phyloP scores from a whole-genome alignment of 2,113 vertebrate genomes.

The Fulica atra region DNA sequence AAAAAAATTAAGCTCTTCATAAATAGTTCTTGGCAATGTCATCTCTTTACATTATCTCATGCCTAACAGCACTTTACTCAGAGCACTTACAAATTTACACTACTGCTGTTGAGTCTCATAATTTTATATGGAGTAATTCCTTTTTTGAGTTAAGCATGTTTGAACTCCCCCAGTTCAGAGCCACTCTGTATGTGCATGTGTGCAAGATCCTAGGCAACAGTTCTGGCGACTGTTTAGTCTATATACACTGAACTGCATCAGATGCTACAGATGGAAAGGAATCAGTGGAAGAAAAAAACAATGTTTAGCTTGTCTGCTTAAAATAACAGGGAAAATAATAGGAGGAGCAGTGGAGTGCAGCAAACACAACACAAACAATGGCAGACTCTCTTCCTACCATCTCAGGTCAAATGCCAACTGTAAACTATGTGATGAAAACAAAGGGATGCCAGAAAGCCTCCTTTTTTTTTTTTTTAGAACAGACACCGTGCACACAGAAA shows the following conservation, averaged over 20 bases:
- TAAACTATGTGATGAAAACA: slow-evolving; percentile 55
- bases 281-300: slow-evolving; percentile 22
- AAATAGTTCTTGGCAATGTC: slow-evolving; percentile 81
- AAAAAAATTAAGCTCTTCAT: slow-evolving; percentile 82
- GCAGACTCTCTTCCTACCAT: slow-evolving; percentile 12
- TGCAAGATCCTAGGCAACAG: background rate
- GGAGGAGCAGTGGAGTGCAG: background rate
- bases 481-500: background rate
- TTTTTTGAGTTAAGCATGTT: slow-evolving; percentile 51
- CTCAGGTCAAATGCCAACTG: slow-evolving; percentile 58
- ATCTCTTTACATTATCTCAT: slow-evolving; percentile 76
- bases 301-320: slow-evolving; percentile 25
- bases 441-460: slow-evolving; percentile 37
- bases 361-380: slow-evolving; percentile 3
- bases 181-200: background rate
- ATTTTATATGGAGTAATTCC: slow-evolving; percentile 68
- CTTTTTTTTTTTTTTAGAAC: background rate
- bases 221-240: background rate
- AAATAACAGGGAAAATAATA: slow-evolving; percentile 23
- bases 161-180: slow-evolving; percentile 8
- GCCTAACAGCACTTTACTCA: slow-evolving; percentile 72
- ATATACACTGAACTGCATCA: background rate
- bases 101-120: slow-evolving; percentile 63
- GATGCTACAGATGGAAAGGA: background rate
- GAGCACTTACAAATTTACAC: slow-evolving; percentile 72